Percentiles rank a stretch among this genome's conserved stretches.
Evolutionary conservation across 2,888 invertebrate species (phyloP).

Genomic region (Trichopoda pennipes): DNA sequence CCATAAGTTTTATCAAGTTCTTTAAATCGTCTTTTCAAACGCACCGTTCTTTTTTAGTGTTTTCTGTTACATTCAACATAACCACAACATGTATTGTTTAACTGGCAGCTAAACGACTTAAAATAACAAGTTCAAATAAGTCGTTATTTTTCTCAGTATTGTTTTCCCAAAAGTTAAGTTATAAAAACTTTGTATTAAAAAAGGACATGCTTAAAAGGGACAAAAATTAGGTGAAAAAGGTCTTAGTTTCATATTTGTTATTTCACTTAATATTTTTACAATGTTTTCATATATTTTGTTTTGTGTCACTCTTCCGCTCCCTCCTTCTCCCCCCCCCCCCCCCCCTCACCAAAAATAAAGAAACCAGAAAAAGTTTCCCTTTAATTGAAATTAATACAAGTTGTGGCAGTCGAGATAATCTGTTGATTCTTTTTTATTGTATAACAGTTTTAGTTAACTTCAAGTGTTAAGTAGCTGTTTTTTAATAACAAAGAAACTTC

Average conservation of each 20-base stretch:
- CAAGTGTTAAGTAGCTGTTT: constrained; percentile 5
- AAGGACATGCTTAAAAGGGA: background rate
- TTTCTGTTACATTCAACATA: background rate
- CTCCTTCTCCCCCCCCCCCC: no score
- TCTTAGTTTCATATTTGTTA: background rate
- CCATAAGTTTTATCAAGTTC: no score
- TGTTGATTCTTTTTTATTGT: constrained; percentile 23
- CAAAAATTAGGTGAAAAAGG: background rate
- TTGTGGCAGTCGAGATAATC: constrained; percentile 46
- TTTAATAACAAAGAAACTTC: background rate
- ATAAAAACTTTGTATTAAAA: background rate
- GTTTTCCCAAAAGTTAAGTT: background rate
- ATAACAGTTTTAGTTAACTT: constrained; percentile 2
- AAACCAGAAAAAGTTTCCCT: constrained; percentile 21
- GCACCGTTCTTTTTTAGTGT: background rate
- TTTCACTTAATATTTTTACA: background rate
- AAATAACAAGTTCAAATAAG: background rate
- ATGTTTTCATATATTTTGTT: background rate
- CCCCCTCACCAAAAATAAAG: no score
- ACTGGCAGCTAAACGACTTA: background rate
- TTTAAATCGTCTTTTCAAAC: background rate
- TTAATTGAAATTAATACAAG: constrained; percentile 52
- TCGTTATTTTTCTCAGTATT: background rate
- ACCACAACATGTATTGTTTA: background rate
- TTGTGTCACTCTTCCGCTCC: background rate